phyloP scores from a whole-genome alignment of 2,797 vertebrate genomes.

The Macrochelys suwanniensis region DNA sequence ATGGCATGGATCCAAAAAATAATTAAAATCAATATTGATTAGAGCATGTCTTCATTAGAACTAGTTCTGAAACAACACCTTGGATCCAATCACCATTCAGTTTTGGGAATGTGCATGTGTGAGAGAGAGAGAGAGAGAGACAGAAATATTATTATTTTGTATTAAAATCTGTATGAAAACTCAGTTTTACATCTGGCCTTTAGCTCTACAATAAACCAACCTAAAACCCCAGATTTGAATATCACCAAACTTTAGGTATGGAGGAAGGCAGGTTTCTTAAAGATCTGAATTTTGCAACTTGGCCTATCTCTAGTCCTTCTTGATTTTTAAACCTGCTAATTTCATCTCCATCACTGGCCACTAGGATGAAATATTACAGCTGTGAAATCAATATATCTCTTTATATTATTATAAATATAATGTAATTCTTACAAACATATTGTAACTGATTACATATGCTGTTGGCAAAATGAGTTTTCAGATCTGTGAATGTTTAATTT shows the following conservation, averaged over 20 bases:
- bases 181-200: background rate
- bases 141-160: background rate
- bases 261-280: background rate
- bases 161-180: background rate
- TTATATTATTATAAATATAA: constrained; percentile 44
- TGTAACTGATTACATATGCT: constrained; percentile 46
- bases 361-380: constrained; percentile 31
- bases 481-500: constrained; percentile 65
- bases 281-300: background rate
- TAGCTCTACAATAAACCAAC: background rate
- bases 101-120: background rate
- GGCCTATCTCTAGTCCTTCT: background rate
- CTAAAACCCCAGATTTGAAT: background rate
- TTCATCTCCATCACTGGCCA: constrained; percentile 39
- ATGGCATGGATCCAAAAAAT: constrained; percentile 8
- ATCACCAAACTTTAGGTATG: background rate
- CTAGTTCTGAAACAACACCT: background rate
- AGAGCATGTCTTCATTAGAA: background rate
- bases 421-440: constrained; percentile 40
- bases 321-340: background rate
- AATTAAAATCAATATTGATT: background rate
- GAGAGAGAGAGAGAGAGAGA: background rate
- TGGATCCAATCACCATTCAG: background rate
- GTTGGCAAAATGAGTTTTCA: constrained; percentile 59
- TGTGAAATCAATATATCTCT: constrained; percentile 63